phyloP scores from a whole-genome alignment of 2,888 invertebrate species.

The Onchidella celtica region DNA sequence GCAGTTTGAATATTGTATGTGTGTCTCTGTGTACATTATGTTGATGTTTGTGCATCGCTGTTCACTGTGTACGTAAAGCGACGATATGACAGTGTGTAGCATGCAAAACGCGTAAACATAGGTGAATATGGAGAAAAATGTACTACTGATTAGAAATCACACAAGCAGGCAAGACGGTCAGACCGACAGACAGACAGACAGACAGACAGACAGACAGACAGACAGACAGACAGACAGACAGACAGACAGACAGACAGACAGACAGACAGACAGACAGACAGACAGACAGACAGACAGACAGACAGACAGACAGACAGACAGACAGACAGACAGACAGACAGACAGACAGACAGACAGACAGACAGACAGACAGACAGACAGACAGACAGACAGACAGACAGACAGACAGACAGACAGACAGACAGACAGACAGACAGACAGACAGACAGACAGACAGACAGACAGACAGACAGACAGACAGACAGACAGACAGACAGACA shows the following conservation, averaged over 20 bases:
- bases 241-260: slow-evolving; percentile 40
- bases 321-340: slow-evolving; percentile 16
- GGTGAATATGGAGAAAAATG: too few species aligned
- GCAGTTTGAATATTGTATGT: too few species aligned
- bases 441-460: slow-evolving; percentile 26
- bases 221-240: slow-evolving; percentile 46
- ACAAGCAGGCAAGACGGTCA: slow-evolving; percentile 3
- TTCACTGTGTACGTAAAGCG: too few species aligned
- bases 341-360: slow-evolving; percentile 17
- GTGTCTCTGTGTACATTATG: too few species aligned
- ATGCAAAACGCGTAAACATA: too few species aligned
- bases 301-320: slow-evolving; percentile 17
- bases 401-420: slow-evolving; percentile 42
- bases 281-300: slow-evolving; percentile 27
- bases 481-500: slow-evolving; percentile 19
- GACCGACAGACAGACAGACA: too few species aligned
- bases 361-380: slow-evolving; percentile 35
- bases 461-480: slow-evolving; percentile 15
- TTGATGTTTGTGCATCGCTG: too few species aligned
- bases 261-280: slow-evolving; percentile 39
- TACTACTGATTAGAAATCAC: too few species aligned
- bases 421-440: slow-evolving; percentile 39
- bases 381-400: slow-evolving; percentile 45
- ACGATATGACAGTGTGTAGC: too few species aligned
- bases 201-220: slow-evolving; percentile 45